These are phyloP conservation scores for Drosophila nannoptera DNA, from an alignment of 1,140 invertebrate species.

Conservation along the genomic window DNA sequence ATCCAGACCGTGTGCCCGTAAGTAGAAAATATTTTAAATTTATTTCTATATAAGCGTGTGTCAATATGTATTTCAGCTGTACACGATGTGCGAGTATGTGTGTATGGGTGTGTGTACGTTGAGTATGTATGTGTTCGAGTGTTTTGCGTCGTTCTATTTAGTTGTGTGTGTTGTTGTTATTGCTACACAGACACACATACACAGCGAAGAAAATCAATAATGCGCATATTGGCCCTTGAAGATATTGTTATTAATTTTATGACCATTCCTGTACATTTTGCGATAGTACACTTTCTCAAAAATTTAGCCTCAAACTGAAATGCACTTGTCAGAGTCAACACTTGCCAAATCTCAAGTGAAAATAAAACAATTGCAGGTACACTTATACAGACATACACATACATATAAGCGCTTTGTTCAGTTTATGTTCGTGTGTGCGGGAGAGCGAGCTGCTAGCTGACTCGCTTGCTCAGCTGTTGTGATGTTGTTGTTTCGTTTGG, in stretches of 20 bases:
- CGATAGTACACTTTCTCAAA: slow-evolving; percentile 6
- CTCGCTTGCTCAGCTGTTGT: slow-evolving; percentile 68
- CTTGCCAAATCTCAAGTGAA: slow-evolving; percentile 35
- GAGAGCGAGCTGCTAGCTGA: slow-evolving; percentile 41
- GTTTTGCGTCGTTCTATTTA: slow-evolving; percentile 71
- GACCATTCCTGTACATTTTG: slow-evolving; percentile 15
- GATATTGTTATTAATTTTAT: slow-evolving; percentile 50
- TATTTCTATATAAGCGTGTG: slow-evolving; percentile 17
- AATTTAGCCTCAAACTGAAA: slow-evolving; percentile 25
- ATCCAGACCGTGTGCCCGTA: slow-evolving; percentile 97
- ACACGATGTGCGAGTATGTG: slow-evolving; percentile 18
- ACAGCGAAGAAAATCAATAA: slow-evolving; percentile 65
- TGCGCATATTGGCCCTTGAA: slow-evolving; percentile 56
- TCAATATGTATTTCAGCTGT: slow-evolving; percentile 24
- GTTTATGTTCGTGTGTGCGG: slow-evolving; percentile 12
- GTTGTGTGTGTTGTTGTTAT: slow-evolving; percentile 46
- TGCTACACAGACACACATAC: slow-evolving; percentile 27
- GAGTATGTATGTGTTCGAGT: slow-evolving; percentile 59
- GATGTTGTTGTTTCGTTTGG: slow-evolving; percentile 49
- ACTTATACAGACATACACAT: slow-evolving; percentile 26
- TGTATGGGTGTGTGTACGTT: slow-evolving; percentile 21
- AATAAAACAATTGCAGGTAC: slow-evolving; percentile 42
- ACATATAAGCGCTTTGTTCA: slow-evolving; percentile 44
- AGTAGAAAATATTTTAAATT: slow-evolving; percentile 80
- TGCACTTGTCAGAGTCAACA: slow-evolving; percentile 26